Conservation (phyloP, 2,888 invertebrate genomes). For the Epiblema foenella region DNA sequence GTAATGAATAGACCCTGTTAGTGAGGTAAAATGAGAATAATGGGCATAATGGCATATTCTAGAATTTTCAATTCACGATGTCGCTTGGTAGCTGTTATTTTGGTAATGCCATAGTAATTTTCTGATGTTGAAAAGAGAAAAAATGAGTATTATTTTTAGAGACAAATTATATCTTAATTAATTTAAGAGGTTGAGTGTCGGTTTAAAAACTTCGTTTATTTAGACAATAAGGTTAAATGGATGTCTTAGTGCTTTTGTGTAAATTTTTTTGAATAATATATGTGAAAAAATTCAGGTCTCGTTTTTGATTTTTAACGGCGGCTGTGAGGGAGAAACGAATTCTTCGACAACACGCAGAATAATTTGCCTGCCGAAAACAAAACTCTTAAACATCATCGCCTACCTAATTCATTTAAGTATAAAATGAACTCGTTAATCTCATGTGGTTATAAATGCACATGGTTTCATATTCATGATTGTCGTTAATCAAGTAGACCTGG, state of each 20-base stretch:
- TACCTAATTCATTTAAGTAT: constrained; percentile 1
- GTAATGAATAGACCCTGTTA: constrained; percentile 71
- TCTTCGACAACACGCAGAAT: neutral
- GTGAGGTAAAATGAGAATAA: constrained; percentile 62
- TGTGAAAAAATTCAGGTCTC: constrained; percentile 74
- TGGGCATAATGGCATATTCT: constrained; percentile 67
- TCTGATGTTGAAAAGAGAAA: constrained; percentile 69
- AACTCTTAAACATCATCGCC: neutral
- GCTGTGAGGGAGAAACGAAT: too few species aligned
- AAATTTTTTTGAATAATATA: constrained; percentile 86
- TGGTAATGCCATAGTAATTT: constrained; percentile 77
- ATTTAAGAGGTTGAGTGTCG: constrained; percentile 81
- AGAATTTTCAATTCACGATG: constrained; percentile 66
- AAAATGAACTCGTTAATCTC: constrained; percentile 15
- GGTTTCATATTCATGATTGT: constrained; percentile 42
- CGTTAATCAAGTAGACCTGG: constrained; percentile 41
- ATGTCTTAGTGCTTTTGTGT: constrained; percentile 86
- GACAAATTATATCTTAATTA: constrained; percentile 81
- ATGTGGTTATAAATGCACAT: constrained; percentile 36
- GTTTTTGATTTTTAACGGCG: constrained; percentile 52
- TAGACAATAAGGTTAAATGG: constrained; percentile 85
- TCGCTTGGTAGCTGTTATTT: constrained; percentile 78
- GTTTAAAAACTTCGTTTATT: constrained; percentile 82
- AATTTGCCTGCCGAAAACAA: neutral
- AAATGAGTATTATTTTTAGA: constrained; percentile 84